Base-by-base conservation (phyloP, 2,888 invertebrate genomes). In the Thysanoteuthis rhombus region DNA sequence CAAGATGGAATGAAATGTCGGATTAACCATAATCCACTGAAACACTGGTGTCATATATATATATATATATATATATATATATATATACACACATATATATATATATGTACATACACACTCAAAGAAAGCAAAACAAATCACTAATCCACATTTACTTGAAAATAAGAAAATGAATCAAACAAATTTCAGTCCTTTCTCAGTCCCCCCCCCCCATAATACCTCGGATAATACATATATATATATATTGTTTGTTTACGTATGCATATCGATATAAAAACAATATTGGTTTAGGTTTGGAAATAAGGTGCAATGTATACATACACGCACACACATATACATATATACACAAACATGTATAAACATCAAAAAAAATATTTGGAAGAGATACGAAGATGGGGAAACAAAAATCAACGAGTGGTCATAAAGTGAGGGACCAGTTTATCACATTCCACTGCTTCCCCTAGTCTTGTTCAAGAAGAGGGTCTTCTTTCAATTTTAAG, bases 391-490 rank as follows among this genome's bases (percentile, higher is more conserved):
- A 52, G 22, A 5, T 22, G 25, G 52, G 8, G 42, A 42, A 42
- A 42, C 8, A 58, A 58, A 6, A 58, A 58, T 58, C n/a, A 16
- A n/a, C n/a, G 75, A 10, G 16, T 75, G 75, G 75, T 36, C n/a
- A 75, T n/a, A 75, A 75, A 75, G 75, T 75, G 75, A 75, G 75
- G 75, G 75, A n/a, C 75, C 75, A 75, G 75, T 75, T 75, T 75
- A 58, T 58, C 8, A 75, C 75, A 75, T 75, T 75, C n/a, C n/a
- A 36, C n/a, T 32, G 58, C 58, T 12, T 75, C n/a, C 19, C n/a
- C 4, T 10, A 75, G n/a, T 52, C 52, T 52, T 52, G 52, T 52
- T 5, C 5, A 42, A 47, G 52, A 52, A 52, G 75, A 16, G n/a
- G 6, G 58, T 8, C 8, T 1, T n/a, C n/a, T 75, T 36, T n/a